Base-by-base conservation (phyloP, 1,140 invertebrate species). In the Chlorops oryzae region DNA sequence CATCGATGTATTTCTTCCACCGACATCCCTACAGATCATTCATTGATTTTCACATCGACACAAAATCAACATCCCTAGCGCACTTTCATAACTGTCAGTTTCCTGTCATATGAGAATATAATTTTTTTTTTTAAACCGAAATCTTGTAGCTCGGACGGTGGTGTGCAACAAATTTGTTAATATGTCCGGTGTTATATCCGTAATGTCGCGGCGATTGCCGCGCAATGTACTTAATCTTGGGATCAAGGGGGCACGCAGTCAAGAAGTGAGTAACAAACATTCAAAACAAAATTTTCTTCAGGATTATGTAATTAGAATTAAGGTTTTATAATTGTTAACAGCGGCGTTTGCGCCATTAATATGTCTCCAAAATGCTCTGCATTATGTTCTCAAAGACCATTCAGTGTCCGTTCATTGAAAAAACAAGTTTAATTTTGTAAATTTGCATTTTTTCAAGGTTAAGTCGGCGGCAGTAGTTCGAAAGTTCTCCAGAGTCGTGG, bases 161-260 rank as follows among this genome's bases (percentile, higher is more conserved):
- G n/a, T n/a, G n/a, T n/a, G n/a, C n/a, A n/a, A n/a, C n/a, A n/a
- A n/a, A n/a, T n/a, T n/a, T n/a, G n/a, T n/a, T n/a, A 38, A 41
- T n/a, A 69, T 69, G 65, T 64, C 65, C 52, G 65, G 65, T 43
- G 59, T 69, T 24, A 65, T 69, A 45, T 62, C 62, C 27, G 55
- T 69, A 43, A 56, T 66, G 54, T 58, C 62, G 38, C 65, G 65
- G 44, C 63, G 63, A 41, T 47, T 69, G 55, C 64, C 64, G 34
- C 60, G 58, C 3, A 59, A 54, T 52, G 52, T 55, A 42, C 62
- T 64, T 38, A 69, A 52, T 39, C 58, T 56, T 58, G 63, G 43
- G 17, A 58, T 35, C 22, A 39, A 56, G 53, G 63, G 57, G 35
- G 55, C 65, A 41, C 57, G 63, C 25, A 61, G 57, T 49, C 62